These are phyloP conservation scores for Ooceraea biroi DNA, from an alignment of 1,140 invertebrate species.

Conservation along the genomic window DNA sequence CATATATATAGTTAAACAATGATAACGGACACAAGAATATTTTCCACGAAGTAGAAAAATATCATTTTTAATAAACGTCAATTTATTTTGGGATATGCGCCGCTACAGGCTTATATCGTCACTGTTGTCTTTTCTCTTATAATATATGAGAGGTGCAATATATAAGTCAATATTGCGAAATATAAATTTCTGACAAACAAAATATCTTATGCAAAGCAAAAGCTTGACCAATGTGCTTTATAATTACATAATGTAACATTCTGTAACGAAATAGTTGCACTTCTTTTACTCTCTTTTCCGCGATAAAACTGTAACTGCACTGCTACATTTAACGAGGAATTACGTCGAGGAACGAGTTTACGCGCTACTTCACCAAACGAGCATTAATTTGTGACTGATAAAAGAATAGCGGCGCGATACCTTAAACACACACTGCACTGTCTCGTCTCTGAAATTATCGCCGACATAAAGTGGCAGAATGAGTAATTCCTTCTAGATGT, in stretches of 20 bases:
- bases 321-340: not conserved
- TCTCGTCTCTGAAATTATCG: not conserved
- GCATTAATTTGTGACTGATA: slow-evolving; percentile 3
- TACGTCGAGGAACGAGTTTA: slow-evolving; percentile 9
- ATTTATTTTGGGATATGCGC: not conserved
- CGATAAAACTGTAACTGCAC: not conserved
- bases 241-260: no score
- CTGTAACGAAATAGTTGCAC: no score
- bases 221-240: not conserved
- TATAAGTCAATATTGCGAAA: not conserved
- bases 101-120: not conserved
- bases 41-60: not conserved
- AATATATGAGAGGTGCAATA: not conserved
- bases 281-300: not conserved
- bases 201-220: not conserved
- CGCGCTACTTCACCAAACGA: slow-evolving; percentile 17
- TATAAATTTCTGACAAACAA: slow-evolving; percentile 6
- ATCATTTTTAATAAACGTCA: not conserved
- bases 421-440: not conserved
- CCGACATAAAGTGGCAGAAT: not conserved
- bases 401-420: not conserved
- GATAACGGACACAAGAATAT: not conserved
- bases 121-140: not conserved
- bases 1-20: not conserved
- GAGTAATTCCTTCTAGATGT: slow-evolving; percentile 45